A percentile compares a stretch with the other conserved stretches of the same genome.
phyloP scores from a whole-genome alignment of 2,113 vertebrate genomes.

The Macroglossus sobrinus region DNA sequence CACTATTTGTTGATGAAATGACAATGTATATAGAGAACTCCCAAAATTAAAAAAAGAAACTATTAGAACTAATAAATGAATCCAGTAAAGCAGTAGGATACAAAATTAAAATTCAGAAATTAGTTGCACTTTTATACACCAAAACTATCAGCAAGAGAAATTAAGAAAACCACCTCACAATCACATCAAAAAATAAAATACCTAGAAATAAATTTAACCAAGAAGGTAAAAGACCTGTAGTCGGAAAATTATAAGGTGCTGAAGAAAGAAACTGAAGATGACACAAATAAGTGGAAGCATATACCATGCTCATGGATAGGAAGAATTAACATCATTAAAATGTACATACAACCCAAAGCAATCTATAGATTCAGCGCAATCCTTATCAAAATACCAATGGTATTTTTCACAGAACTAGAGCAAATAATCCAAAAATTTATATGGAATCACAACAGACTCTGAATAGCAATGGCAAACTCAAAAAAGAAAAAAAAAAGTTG shows the following conservation, averaged over 20 bases:
- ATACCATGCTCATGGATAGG: background rate
- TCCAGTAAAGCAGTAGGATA: background rate
- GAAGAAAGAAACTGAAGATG: background rate
- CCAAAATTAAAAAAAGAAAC: background rate
- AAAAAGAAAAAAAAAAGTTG: no score
- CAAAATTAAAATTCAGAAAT: background rate
- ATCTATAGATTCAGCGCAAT: background rate
- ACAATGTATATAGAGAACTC: background rate
- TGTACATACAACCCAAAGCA: background rate
- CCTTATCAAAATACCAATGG: no score
- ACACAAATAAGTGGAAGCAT: background rate
- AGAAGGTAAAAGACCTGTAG: background rate
- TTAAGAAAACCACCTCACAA: background rate
- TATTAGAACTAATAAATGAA: background rate
- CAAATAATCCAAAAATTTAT: background rate
- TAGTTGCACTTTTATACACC: background rate
- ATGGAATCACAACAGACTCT: background rate
- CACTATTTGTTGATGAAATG: background rate
- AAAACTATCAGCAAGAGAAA: background rate
- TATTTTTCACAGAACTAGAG: background rate
- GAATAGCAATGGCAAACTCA: background rate
- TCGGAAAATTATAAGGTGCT: background rate
- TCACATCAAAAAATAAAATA: background rate
- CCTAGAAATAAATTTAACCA: background rate
- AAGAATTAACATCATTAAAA: background rate